phyloP scores from a whole-genome alignment of 2,888 invertebrate genomes.

The Troglohyphantes excavatus region DNA sequence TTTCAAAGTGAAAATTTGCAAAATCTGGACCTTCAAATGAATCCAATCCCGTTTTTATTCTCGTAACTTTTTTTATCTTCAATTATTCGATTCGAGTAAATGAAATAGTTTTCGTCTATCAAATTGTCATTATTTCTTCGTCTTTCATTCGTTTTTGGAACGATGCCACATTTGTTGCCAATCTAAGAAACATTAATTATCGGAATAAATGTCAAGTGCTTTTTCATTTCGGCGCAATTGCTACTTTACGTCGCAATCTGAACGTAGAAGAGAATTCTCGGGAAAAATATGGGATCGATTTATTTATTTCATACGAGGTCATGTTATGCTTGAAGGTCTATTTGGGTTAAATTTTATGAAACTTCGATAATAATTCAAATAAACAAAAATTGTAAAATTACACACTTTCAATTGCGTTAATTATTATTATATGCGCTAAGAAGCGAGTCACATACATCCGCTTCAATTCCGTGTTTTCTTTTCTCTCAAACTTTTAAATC shows the following conservation, averaged over 20 bases:
- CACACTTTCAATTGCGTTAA: too few relatives aligned
- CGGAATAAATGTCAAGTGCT: conserved; percentile 9
- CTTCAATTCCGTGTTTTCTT: too few relatives aligned
- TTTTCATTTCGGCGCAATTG: neutral
- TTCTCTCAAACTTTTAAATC: too few relatives aligned
- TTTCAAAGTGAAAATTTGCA: too few relatives aligned
- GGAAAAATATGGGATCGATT: too few relatives aligned
- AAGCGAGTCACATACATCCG: too few relatives aligned
- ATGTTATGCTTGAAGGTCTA: too few relatives aligned
- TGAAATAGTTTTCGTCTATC: conserved; percentile 5
- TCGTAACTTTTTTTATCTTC: neutral
- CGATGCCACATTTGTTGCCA: conserved; percentile 6
- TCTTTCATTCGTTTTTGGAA: conserved; percentile 1
- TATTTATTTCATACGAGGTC: too few relatives aligned
- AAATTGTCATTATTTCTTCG: neutral
- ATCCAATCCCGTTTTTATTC: neutral
- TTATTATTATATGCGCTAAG: too few relatives aligned
- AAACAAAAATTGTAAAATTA: neutral
- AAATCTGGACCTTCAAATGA: too few relatives aligned
- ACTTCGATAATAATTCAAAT: too few relatives aligned
- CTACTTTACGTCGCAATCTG: neutral
- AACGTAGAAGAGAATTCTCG: neutral
- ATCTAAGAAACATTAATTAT: conserved; percentile 6
- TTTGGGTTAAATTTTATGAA: too few relatives aligned
- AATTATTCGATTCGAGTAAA: neutral